Evolutionary conservation across 2,113 vertebrate species (phyloP).

Genomic region (Eudyptes chrysolophus): DNA sequence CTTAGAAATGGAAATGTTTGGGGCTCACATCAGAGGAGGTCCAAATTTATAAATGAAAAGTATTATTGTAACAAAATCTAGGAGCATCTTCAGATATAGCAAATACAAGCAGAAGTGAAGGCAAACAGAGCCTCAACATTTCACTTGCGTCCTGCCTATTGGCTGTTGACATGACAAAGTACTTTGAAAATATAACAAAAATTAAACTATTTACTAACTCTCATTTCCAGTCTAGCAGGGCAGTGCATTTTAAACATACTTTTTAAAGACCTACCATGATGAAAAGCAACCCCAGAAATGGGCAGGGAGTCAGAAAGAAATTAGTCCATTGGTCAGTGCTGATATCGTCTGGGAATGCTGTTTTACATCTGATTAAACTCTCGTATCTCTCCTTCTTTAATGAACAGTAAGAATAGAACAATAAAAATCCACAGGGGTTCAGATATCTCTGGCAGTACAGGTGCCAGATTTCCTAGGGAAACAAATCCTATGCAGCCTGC

Average conservation of each 20-base stretch:
- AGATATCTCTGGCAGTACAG: not conserved
- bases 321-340: not conserved
- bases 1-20: slow-evolving; percentile 67
- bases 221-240: slow-evolving; percentile 48
- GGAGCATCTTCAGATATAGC: slow-evolving; percentile 56
- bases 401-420: not conserved
- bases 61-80: slow-evolving; percentile 69
- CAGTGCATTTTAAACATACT: slow-evolving; percentile 41
- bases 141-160: not conserved
- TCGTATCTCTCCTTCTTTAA: not conserved
- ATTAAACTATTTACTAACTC: slow-evolving; percentile 62
- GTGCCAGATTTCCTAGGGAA: not conserved
- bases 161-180: slow-evolving; percentile 49
- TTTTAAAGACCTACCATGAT: slow-evolving; percentile 36
- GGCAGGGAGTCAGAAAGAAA: not conserved
- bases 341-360: not conserved
- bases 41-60: slow-evolving; percentile 59
- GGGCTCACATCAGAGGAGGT: slow-evolving; percentile 41
- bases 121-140: slow-evolving; percentile 12
- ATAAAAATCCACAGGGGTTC: not conserved
- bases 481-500: not conserved
- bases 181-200: slow-evolving; percentile 68
- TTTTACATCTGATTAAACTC: not conserved
- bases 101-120: slow-evolving; percentile 56
- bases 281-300: slow-evolving; percentile 6